Evolutionary conservation across 2,113 vertebrate species (phyloP).

Genomic region (Raja brachyura): DNA sequence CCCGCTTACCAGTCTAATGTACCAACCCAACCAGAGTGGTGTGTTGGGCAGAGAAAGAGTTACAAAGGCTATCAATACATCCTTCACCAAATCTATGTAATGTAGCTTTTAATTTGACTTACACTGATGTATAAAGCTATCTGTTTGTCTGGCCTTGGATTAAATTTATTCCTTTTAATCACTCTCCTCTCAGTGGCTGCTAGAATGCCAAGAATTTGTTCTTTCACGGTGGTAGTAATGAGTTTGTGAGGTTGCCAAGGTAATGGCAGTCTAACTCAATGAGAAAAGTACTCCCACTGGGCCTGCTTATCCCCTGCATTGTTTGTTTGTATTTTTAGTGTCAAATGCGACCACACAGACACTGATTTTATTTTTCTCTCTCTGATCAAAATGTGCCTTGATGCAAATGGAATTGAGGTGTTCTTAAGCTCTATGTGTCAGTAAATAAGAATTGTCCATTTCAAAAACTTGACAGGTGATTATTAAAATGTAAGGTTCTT

Average conservation of each 20-base stretch:
- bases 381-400: background rate
- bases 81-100: background rate
- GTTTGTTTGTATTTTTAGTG: background rate
- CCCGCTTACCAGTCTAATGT: background rate
- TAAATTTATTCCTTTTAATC: constrained; percentile 16
- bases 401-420: background rate
- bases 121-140: background rate
- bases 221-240: background rate
- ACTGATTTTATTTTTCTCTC: background rate
- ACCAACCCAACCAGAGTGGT: background rate
- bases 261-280: constrained; percentile 15
- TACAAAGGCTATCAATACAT: background rate
- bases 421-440: background rate
- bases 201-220: constrained; percentile 18
- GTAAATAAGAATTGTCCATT: background rate
- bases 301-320: background rate
- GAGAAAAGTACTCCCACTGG: background rate
- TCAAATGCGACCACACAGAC: background rate
- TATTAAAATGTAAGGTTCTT: too few species aligned
- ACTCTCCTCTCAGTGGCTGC: background rate
- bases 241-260: constrained; percentile 31
- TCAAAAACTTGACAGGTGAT: too few species aligned
- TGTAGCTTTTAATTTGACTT: constrained; percentile 10
- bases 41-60: background rate
- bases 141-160: background rate